Evolutionary conservation across 2,888 invertebrate genomes (phyloP).

Genomic region (Patella ulyssiponensis): DNA sequence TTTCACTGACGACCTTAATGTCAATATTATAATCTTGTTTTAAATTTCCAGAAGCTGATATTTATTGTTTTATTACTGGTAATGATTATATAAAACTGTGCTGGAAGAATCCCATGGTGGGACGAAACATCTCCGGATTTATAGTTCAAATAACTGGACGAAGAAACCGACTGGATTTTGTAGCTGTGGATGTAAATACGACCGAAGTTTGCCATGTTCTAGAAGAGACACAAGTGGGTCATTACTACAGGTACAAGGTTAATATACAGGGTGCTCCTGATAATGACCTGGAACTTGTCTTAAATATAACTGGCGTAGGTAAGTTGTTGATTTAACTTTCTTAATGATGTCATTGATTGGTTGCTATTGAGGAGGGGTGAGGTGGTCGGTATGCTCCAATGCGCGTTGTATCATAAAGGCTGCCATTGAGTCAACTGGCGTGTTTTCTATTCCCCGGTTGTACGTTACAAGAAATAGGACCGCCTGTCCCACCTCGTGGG

Average conservation of each 20-base stretch:
- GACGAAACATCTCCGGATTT: slow-evolving; percentile 18
- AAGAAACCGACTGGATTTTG: neutral
- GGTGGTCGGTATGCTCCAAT: no score
- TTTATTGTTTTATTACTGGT: slow-evolving; percentile 33
- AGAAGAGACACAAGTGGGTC: slow-evolving; percentile 21
- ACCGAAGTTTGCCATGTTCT: slow-evolving; percentile 32
- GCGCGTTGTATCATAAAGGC: no score
- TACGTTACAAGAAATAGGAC: no score
- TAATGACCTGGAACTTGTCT: slow-evolving; percentile 22
- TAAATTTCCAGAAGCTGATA: slow-evolving; percentile 28
- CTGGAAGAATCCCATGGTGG: slow-evolving; percentile 41
- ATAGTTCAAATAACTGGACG: slow-evolving; percentile 23
- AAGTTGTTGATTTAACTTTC: neutral
- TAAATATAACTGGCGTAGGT: slow-evolving; percentile 26
- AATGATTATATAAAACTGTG: slow-evolving; percentile 29
- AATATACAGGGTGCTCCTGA: slow-evolving; percentile 10
- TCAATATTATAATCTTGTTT: no score
- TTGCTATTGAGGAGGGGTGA: neutral
- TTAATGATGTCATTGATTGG: no score
- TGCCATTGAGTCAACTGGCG: no score
- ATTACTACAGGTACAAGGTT: slow-evolving; percentile 32
- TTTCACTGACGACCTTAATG: no score
- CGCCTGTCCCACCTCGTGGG: no score
- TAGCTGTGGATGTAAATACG: neutral
- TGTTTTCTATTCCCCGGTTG: no score